Conservation (phyloP, 1,140 invertebrate species). For the Drosophila funebris region DNA sequence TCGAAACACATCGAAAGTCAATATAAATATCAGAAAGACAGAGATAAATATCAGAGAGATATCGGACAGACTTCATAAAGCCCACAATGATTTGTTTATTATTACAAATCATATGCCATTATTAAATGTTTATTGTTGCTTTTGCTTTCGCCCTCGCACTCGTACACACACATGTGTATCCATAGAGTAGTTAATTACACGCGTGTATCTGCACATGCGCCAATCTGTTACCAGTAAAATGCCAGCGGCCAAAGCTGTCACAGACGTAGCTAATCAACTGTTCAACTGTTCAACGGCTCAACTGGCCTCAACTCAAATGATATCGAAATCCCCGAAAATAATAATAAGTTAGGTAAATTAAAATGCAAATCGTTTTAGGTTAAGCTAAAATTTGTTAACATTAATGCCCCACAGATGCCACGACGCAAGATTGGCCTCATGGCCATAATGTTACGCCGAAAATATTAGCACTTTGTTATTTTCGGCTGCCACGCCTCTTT, state of each 20-base stretch:
- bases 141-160: constrained; percentile 60
- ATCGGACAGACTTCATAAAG: neutral
- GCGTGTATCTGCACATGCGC: constrained; percentile 57
- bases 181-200: constrained; percentile 64
- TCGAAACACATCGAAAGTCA: constrained; percentile 42
- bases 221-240: constrained; percentile 35
- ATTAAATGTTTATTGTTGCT: constrained; percentile 11
- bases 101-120: constrained; percentile 41
- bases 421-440: constrained; percentile 12
- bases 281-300: constrained; percentile 23
- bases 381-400: constrained; percentile 8
- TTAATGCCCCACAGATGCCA: constrained; percentile 1
- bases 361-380: constrained; percentile 50
- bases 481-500: constrained; percentile 70
- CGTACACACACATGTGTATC: constrained; percentile 18
- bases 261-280: constrained; percentile 45
- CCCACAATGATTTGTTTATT: constrained; percentile 39
- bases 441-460: constrained; percentile 66
- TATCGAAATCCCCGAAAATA: constrained; percentile 17
- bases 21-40: constrained; percentile 29
- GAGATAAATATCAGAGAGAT: neutral
- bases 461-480: constrained; percentile 80
- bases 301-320: constrained; percentile 11
- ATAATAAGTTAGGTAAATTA: constrained; percentile 9
- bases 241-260: constrained; percentile 24